These are phyloP conservation scores for Eupristina koningsbergeri DNA, from an alignment of 1,140 invertebrate species.

Conservation along the genomic window DNA sequence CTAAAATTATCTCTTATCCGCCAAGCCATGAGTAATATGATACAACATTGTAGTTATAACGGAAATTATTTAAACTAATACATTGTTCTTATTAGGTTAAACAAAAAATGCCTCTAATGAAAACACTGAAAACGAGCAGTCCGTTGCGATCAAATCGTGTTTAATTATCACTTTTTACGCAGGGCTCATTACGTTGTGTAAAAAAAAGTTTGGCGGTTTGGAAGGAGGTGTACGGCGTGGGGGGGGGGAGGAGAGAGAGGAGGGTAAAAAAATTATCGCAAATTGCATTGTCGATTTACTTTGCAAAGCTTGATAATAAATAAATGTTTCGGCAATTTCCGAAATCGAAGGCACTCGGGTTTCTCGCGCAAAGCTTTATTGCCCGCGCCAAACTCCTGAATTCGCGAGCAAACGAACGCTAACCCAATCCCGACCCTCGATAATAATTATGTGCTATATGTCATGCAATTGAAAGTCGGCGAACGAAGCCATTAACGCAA, in stretches of 20 bases:
- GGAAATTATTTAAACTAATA: not conserved
- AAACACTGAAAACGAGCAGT: not conserved
- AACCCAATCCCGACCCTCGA: not conserved
- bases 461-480: not conserved
- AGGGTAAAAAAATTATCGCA: too few relatives aligned
- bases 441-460: not conserved
- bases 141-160: too few relatives aligned
- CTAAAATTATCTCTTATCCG: not conserved
- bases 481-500: not conserved
- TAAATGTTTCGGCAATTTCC: too few relatives aligned
- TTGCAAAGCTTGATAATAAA: too few relatives aligned
- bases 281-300: too few relatives aligned
- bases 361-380: not conserved
- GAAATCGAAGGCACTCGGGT: not conserved
- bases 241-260: too few relatives aligned
- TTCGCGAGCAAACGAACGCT: not conserved
- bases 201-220: too few relatives aligned
- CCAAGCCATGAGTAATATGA: not conserved
- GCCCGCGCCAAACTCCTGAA: not conserved
- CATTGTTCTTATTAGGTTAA: not conserved
- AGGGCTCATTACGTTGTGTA: too few relatives aligned
- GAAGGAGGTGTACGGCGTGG: too few relatives aligned
- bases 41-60: not conserved
- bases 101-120: not conserved
- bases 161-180: too few relatives aligned